Base-by-base conservation (phyloP, 2,113 vertebrate species). In the Eupsittula cactorum region DNA sequence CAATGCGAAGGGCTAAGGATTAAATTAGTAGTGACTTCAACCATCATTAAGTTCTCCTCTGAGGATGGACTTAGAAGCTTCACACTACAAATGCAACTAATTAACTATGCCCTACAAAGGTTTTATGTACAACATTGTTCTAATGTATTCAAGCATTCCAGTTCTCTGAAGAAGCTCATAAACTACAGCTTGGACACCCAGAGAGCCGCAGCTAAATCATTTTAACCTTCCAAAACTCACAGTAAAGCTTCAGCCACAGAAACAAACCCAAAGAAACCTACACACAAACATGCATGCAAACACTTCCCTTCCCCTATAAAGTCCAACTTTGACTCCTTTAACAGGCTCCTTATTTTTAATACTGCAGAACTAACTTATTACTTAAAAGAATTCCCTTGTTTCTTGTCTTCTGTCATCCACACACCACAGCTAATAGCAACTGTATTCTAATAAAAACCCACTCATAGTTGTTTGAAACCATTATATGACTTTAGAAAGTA, bases 401-500 rank as follows among this genome's bases (percentile, higher is more conserved):
- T 90, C 57, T 37, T 65, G 57, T 73, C 47, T 95, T 93, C 35
- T 5, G 8, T 75, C 49, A 95, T 35, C 64, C 69, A 93, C 70
- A 63, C 1, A 75, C 39, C 68, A 83, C 65, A 82, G 60, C 23
- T 49, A 53, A 85, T 2, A 78, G 74, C 10, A 86, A 86, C 28
- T 27, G 4, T 28, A 89, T 55, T 82, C 35, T 20, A 31, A 76
- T 79, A 71, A 67, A 59, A 25, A 5, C 4, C 14, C 16, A 14
- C 78, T 77, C 70, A 88, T 88, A 96, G 42, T 93, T 94, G 55
- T 92, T 95, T 49, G 94, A 97, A 97, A 76, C 85, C 78, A 88
- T 94, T 86, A 90, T 5, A 96, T 15, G 41, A 96, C 62, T 75
- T 93, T 92, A 95, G 74, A 95, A 96, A 95, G 78, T 93, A 96